Base-by-base conservation (phyloP, 2,113 vertebrate species). In the Astur gentilis region DNA sequence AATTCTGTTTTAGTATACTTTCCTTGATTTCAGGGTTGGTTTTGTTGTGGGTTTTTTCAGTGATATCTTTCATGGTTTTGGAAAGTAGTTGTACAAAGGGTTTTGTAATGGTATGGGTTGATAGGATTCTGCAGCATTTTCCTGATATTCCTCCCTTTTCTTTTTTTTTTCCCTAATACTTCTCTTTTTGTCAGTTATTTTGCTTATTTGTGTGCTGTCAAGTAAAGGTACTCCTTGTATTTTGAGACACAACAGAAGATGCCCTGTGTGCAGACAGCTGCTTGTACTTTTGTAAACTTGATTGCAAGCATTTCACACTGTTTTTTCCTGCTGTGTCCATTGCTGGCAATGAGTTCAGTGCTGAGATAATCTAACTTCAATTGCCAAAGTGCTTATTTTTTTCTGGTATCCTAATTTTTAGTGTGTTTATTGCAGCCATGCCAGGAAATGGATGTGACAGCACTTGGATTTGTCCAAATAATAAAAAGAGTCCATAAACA, bases 361-460 rank as follows among this genome's bases (percentile, higher is more conserved):
- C 70, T 96, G 94, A 94, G 83, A 89, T 96, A 95, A 95, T 94
- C 66, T 62, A 92, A 27, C 49, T 83, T 79, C 70, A 84, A 9
- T 87, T 94, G 81, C 73, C n/a, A 72, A 94, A 79, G 49, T 65
- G 49, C 42, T 89, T 91, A 86, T 88, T 95, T 96, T 97, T 93
- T 45, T 83, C 84, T 73, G 11, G 9, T 80, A 50, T 83, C 50
- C 73, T 71, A 61, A 79, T 79, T 93, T 90, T 95, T 89, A 84
- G 22, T 61, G 20, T 47, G 31, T 64, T 92, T 83, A 34, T 65
- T 4, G 1, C 40, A 87, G 13, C 31, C 23, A 9, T 78, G 42
- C 76, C 64, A 90, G 55, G 57, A 90, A 88, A 86, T 40, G 16
- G 42, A 61, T 73, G 67, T 80, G 38, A 49, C 25, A 86, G 50